phyloP scores from a whole-genome alignment of 2,888 invertebrate genomes.

The Gerris lacustris region DNA sequence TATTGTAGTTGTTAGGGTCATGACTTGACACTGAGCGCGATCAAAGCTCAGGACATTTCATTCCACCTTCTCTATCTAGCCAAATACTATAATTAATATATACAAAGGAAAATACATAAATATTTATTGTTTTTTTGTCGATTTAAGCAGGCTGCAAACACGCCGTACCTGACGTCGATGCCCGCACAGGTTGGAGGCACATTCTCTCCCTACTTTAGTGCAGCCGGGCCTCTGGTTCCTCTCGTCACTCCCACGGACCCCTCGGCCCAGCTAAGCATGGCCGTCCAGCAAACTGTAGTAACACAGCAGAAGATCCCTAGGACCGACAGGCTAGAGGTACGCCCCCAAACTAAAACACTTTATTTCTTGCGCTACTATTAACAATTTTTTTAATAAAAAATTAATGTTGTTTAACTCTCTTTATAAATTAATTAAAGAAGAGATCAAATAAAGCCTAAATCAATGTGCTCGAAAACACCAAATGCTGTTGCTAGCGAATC shows the following conservation, averaged over 20 bases:
- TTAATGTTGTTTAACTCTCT: too few species aligned
- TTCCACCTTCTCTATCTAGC: too few species aligned
- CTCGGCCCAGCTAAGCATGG: conserved; percentile 65
- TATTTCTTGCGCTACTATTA: not conserved
- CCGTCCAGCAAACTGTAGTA: conserved; percentile 66
- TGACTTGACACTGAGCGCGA: too few species aligned
- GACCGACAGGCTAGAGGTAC: conserved; percentile 92
- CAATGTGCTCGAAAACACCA: too few species aligned
- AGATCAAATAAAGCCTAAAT: too few species aligned
- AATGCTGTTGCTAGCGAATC: too few species aligned
- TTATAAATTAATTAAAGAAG: too few species aligned
- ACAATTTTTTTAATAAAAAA: too few species aligned
- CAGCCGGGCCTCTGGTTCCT: conserved; percentile 62
- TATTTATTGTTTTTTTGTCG: not conserved
- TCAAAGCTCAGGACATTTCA: too few species aligned
- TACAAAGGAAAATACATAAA: not conserved
- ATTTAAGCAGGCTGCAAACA: conserved; percentile 46
- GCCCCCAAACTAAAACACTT: conserved; percentile 35
- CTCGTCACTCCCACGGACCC: conserved; percentile 81
- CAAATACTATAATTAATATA: not conserved
- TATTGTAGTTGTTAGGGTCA: too few species aligned
- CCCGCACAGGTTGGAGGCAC: conserved; percentile 78
- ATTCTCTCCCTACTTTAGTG: conserved; percentile 79
- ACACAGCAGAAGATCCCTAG: conserved; percentile 86
- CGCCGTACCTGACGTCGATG: conserved; percentile 82